A percentile compares a stretch with the other conserved stretches of the same genome.
phyloP scores from a whole-genome alignment of 2,888 invertebrate genomes.

The Heliconius cydno region DNA sequence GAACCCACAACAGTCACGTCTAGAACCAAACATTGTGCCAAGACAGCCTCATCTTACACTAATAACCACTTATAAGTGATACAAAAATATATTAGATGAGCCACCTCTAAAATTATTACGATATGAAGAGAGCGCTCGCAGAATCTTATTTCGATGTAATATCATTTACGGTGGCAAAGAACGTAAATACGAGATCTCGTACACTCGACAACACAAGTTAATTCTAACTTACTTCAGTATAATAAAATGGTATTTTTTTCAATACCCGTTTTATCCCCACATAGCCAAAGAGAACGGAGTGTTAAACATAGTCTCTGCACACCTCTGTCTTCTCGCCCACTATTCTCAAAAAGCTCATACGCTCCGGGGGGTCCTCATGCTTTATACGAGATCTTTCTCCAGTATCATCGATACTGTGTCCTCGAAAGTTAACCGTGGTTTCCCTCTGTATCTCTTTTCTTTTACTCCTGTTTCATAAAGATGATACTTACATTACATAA shows the following conservation, averaged over 20 bases:
- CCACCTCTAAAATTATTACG: slow-evolving; percentile 23
- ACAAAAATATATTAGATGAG: background rate
- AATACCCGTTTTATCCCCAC: background rate
- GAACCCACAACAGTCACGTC: background rate
- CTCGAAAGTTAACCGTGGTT: background rate
- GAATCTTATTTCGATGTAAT: slow-evolving; percentile 39
- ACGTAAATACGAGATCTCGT: slow-evolving; percentile 39
- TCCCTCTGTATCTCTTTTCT: no score
- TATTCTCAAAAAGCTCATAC: background rate
- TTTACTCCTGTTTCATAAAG: no score
- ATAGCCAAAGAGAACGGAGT: background rate
- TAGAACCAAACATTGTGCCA: background rate
- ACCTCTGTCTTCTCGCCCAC: background rate
- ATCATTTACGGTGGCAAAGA: slow-evolving; percentile 41
- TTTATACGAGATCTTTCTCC: background rate
- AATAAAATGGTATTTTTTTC: background rate
- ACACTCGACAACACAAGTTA: slow-evolving; percentile 25
- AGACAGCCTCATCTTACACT: no score
- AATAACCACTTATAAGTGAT: no score
- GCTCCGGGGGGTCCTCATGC: no score
- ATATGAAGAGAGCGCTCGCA: slow-evolving; percentile 21
- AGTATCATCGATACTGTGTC: background rate
- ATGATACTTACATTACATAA: no score
- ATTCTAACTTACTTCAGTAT: background rate
- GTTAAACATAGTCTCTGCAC: background rate